Percentiles rank a stretch among this genome's conserved stretches.
phyloP scores from a whole-genome alignment of 2,888 invertebrate species.

The Euproctis similis region DNA sequence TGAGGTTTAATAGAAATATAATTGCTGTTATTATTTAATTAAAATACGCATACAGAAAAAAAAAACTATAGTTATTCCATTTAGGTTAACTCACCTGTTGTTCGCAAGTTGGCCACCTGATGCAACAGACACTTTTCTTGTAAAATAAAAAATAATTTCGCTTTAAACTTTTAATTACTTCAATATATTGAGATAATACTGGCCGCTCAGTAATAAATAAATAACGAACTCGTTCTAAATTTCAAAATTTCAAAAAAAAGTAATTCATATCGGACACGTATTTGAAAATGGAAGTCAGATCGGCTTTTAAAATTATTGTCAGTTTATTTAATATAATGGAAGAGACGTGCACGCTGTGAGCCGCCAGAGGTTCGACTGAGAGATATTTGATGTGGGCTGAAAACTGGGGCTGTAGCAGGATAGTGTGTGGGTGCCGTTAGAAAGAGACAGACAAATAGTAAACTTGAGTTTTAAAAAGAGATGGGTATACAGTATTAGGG shows the following conservation, averaged over 20 bases:
- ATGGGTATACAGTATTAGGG: constrained; percentile 30
- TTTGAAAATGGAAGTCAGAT: constrained; percentile 25
- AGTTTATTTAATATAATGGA: constrained; percentile 12
- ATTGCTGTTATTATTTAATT: neutral
- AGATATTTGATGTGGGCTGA: constrained; percentile 52
- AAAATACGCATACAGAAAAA: neutral
- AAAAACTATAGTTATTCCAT: neutral
- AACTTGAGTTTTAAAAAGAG: constrained; percentile 26
- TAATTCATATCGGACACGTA: constrained; percentile 31
- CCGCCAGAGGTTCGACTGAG: constrained; percentile 49
- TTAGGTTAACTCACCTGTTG: constrained; percentile 44
- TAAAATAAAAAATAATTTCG: constrained; percentile 18
- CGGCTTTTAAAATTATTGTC: constrained; percentile 29
- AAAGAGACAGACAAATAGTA: constrained; percentile 26
- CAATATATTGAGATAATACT: constrained; percentile 2
- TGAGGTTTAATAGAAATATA: too few species aligned
- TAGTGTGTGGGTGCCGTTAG: constrained; percentile 53
- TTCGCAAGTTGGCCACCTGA: constrained; percentile 22
- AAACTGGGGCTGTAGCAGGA: constrained; percentile 50
- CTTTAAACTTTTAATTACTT: constrained; percentile 9
- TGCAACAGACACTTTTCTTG: constrained; percentile 24
- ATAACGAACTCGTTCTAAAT: constrained; percentile 17
- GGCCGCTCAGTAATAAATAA: constrained; percentile 6
- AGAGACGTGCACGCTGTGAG: constrained; percentile 28
- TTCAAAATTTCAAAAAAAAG: constrained; percentile 7